Conservation (phyloP, 2,113 vertebrate species). For the Grantiella picta region DNA sequence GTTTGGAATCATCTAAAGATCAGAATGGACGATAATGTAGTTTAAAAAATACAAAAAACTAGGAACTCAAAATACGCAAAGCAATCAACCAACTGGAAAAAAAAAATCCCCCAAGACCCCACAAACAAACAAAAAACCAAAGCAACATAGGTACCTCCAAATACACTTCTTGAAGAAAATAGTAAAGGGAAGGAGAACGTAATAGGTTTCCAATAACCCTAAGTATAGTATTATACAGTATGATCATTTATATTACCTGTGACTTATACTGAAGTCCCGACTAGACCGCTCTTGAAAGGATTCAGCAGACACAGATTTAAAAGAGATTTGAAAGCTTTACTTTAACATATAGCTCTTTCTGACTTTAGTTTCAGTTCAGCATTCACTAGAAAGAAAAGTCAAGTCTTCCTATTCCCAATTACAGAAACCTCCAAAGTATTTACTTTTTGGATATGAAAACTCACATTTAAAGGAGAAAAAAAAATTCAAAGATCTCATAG, state of each 20-base stretch:
- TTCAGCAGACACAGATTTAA: background rate
- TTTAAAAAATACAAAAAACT: background rate
- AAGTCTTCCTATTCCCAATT: background rate
- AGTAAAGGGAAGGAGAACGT: background rate
- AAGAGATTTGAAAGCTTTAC: background rate
- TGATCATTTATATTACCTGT: background rate
- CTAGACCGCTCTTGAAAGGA: background rate
- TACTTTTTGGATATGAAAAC: background rate
- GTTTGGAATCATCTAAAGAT: background rate
- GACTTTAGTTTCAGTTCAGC: background rate
- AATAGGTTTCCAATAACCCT: background rate
- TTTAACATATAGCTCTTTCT: background rate
- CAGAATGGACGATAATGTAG: background rate
- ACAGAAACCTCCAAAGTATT: background rate
- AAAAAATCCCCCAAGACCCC: background rate
- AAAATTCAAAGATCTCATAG: background rate
- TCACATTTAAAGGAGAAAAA: background rate
- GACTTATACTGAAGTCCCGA: background rate
- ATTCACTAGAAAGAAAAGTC: background rate
- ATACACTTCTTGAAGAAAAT: background rate
- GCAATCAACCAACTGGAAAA: background rate
- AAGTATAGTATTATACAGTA: background rate
- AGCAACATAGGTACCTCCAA: background rate
- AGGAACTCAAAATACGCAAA: background rate
- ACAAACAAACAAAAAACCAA: background rate